Evolutionary conservation across 2,888 invertebrate species (phyloP).

Genomic region (Limenitis camilla): DNA sequence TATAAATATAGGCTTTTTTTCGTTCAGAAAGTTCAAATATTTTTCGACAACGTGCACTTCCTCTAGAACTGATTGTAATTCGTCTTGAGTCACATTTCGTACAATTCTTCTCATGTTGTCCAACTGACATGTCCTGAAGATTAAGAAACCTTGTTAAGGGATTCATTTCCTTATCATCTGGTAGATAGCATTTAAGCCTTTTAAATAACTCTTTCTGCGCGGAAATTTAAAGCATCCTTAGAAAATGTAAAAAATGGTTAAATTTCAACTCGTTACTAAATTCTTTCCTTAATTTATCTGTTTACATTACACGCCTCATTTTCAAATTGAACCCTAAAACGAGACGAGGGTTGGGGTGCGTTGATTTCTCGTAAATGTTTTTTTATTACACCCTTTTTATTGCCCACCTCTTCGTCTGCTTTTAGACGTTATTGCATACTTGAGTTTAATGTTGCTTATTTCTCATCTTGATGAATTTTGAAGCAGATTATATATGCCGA

Average conservation of each 20-base stretch:
- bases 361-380: conserved; percentile 5
- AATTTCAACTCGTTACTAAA: background rate
- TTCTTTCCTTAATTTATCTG: conserved; percentile 3
- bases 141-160: too few relatives aligned
- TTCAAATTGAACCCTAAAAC: conserved; percentile 1
- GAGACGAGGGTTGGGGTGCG: background rate
- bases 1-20: background rate
- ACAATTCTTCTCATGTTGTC: too few relatives aligned
- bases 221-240: too few relatives aligned
- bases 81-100: too few relatives aligned
- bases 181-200: too few relatives aligned
- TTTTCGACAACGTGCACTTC: too few relatives aligned
- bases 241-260: background rate
- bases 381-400: conserved; percentile 9
- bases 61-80: too few relatives aligned
- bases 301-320: background rate
- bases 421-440: conserved; percentile 5
- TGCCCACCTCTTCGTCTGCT: conserved; percentile 1
- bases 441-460: conserved; percentile 6
- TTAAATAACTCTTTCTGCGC: too few relatives aligned
- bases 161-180: too few relatives aligned
- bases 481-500: background rate
- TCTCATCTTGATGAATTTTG: background rate
- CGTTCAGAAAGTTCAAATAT: too few relatives aligned
- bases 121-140: too few relatives aligned